A percentile compares a stretch with the other conserved stretches of the same genome.
Conservation (phyloP, 2,888 invertebrate genomes). For the Synanthedon andrenaeformis region DNA sequence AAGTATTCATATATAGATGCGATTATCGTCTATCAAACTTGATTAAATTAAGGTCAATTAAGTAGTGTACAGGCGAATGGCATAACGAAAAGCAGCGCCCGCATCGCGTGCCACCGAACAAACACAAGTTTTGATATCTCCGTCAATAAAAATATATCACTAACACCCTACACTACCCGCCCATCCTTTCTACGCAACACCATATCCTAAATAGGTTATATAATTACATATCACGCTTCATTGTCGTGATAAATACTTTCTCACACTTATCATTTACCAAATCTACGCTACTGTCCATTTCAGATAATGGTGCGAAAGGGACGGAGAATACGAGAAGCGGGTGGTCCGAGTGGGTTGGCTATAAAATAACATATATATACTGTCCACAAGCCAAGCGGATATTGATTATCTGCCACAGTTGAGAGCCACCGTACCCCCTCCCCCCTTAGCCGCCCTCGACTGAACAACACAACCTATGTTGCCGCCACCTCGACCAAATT, state of each 20-base stretch:
- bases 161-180: constrained; percentile 13
- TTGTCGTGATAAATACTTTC: constrained; percentile 71
- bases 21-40: constrained; percentile 6
- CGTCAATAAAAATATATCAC: constrained; percentile 57
- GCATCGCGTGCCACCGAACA: constrained; percentile 41
- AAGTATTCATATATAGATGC: background rate
- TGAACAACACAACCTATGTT: constrained; percentile 35
- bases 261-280: constrained; percentile 71
- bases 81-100: constrained; percentile 37
- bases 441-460: constrained; percentile 24
- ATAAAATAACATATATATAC: constrained; percentile 69
- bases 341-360: constrained; percentile 36
- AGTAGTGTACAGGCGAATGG: constrained; percentile 19
- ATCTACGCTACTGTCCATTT: constrained; percentile 71
- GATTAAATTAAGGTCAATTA: constrained; percentile 34
- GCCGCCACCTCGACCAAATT: constrained; percentile 16
- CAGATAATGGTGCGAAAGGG: constrained; percentile 62
- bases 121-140: constrained; percentile 26
- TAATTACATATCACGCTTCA: constrained; percentile 69
- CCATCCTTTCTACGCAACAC: constrained; percentile 36
- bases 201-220: constrained; percentile 59
- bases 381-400: constrained; percentile 73
- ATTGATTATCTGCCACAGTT: constrained; percentile 73
- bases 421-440: constrained; percentile 62
- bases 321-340: constrained; percentile 20